Evolutionary conservation across 53 echinoderm and acorn worm species (phyloP).

Genomic region (Antedon mediterranea): DNA sequence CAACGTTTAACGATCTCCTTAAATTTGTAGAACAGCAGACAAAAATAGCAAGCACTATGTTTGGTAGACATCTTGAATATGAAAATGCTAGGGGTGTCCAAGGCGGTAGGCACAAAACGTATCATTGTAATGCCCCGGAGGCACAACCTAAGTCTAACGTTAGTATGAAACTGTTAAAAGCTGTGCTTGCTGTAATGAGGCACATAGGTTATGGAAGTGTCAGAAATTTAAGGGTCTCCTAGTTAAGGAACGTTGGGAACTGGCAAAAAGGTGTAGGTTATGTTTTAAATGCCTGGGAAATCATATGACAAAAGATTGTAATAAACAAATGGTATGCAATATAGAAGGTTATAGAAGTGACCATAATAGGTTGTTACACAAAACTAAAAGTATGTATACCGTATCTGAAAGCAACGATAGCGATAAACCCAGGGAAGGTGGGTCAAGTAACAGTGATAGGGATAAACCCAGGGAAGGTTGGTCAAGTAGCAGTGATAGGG

Average conservation of each 20-base stretch:
- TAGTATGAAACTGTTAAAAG: not conserved
- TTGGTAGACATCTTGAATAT: not conserved
- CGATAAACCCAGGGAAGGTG: too few species aligned
- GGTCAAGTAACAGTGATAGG: too few species aligned
- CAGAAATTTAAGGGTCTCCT: not conserved
- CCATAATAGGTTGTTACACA: slow-evolving; percentile 23
- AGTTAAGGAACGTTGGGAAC: slow-evolving; percentile 2
- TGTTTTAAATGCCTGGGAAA: not conserved
- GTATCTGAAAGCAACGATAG: too few species aligned
- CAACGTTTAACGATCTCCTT: too few species aligned
- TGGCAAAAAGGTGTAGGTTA: not conserved
- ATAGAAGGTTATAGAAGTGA: slow-evolving; percentile 3
- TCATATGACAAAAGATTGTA: slow-evolving; percentile 18
- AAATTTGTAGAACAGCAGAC: too few species aligned
- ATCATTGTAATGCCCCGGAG: not conserved
- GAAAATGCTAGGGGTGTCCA: not conserved
- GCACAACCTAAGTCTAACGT: not conserved
- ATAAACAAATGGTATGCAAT: slow-evolving; percentile 7
- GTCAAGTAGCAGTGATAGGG: too few species aligned
- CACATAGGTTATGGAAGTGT: slow-evolving; percentile 6
- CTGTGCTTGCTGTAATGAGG: not conserved
- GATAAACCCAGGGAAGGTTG: too few species aligned
- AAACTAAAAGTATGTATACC: too few species aligned
- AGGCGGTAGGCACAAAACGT: not conserved
- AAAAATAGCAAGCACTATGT: not conserved